These are phyloP conservation scores for Laticauda colubrina DNA, from an alignment of 2,113 vertebrate genomes.

Conservation along the genomic window DNA sequence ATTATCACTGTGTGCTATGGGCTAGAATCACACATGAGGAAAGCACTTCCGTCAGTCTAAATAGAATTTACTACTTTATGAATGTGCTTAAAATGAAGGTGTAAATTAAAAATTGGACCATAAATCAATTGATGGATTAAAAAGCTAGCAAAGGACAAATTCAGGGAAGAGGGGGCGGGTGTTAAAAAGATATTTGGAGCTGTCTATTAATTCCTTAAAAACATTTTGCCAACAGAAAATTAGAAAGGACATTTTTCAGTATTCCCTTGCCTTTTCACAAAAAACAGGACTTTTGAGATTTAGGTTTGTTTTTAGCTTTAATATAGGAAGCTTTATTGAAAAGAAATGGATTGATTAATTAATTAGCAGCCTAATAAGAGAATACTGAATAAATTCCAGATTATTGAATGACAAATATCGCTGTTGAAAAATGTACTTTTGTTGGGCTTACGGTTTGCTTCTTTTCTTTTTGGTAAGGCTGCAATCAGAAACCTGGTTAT, in stretches of 20 bases:
- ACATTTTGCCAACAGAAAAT: not conserved
- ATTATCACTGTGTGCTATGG: constrained; percentile 3
- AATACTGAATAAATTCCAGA: not conserved
- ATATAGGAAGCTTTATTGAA: not conserved
- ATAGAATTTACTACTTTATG: not conserved
- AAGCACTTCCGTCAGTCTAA: not conserved
- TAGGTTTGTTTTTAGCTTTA: not conserved
- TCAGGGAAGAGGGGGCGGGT: not conserved
- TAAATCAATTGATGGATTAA: not conserved
- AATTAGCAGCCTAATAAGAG: not conserved
- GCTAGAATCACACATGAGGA: not conserved
- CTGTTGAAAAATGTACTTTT: constrained; percentile 5
- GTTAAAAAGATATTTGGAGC: not conserved
- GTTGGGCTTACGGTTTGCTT: not conserved
- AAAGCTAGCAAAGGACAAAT: not conserved
- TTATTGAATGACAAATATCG: not conserved
- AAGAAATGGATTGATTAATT: not conserved
- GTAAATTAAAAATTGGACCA: constrained; percentile 29
- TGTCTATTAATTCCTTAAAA: not conserved
- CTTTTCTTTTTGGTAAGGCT: not conserved
- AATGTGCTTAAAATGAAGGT: not conserved
- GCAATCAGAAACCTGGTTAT: not conserved
- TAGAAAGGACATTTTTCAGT: not conserved
- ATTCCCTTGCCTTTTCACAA: not conserved
- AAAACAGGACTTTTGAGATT: too few relatives aligned